A percentile compares a stretch with the other conserved stretches of the same genome.
phyloP scores from a whole-genome alignment of 2,113 vertebrate genomes.

The Elaphurus davidianus region DNA sequence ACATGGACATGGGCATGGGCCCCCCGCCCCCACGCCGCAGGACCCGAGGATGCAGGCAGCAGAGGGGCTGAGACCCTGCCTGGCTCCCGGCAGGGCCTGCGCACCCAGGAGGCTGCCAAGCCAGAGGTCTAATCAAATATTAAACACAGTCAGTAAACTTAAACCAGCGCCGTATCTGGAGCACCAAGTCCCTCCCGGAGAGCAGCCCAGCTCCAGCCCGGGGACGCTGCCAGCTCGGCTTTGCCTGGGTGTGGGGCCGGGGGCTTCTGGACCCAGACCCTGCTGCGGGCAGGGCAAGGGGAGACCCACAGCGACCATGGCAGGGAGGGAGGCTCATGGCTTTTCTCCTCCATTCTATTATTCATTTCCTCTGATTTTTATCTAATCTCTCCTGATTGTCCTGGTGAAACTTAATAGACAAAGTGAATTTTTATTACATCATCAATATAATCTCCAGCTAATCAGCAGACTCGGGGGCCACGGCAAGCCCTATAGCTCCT shows the following conservation, averaged over 20 bases:
- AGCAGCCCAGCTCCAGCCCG: not conserved
- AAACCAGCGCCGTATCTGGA: not conserved
- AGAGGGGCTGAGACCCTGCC: not conserved
- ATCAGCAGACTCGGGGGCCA: slow-evolving; percentile 82
- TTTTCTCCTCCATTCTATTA: slow-evolving; percentile 78
- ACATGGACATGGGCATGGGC: rapidly evolving
- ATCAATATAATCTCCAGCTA: slow-evolving; percentile 87
- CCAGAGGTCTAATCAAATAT: slow-evolving; percentile 77
- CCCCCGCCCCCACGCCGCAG: not conserved
- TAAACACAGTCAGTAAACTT: slow-evolving; percentile 79
- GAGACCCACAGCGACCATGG: not conserved
- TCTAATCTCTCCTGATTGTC: slow-evolving; percentile 85
- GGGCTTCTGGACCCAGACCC: not conserved
- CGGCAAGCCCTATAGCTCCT: slow-evolving; percentile 76
- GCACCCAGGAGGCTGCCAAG: slow-evolving; percentile 60
- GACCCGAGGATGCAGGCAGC: not conserved
- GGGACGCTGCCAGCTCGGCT: slow-evolving; percentile 41
- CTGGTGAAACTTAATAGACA: slow-evolving; percentile 84
- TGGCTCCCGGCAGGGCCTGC: not conserved
- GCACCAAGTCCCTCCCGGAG: not conserved
- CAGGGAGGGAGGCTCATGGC: slow-evolving; percentile 40
- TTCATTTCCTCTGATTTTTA: slow-evolving; percentile 84
- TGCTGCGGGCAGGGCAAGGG: not conserved
- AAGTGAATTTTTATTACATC: slow-evolving; percentile 90
- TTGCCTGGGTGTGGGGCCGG: not conserved